Base-by-base conservation (phyloP, 2,888 invertebrate species). In the Andrena trimmerana region DNA sequence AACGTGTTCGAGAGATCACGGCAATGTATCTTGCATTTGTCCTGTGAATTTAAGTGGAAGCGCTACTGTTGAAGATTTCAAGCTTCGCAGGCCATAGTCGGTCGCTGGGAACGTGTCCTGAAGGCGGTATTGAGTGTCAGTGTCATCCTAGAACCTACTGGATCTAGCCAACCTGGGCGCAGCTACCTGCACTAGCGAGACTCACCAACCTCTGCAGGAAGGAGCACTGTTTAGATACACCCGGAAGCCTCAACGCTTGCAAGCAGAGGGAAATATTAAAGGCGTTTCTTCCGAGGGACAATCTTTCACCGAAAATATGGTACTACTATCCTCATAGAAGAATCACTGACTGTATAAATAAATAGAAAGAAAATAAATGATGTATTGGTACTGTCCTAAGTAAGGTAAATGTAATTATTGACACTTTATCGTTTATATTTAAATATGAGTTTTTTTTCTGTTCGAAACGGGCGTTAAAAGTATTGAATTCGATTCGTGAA, bases 141-240 rank as follows among this genome's bases (percentile, higher is more conserved):
- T 63, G 80, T 68, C 62, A 81, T 72, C 80, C 80, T 79, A 81
- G 80, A 81, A 79, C 66, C 42, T 4, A 29, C 42, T 57, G 57
- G 68, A 13, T 8, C 36, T 65, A 66, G 36, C 6, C 20, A 24
- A 57, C 24, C 33, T 20, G 8, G 29, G 16, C 29, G 31, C 48
- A 48, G 66, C 75, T 81, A 70, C 70, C 74, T 81, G 75, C 66
- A 13, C 63, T 42, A 59, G 27, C 24, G 59, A 77, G 81, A 81
- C 48, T 66, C 68, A 50, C 50, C 62, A 20, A 33, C 31, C 70
- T 6, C 50, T 16, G 29, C 27, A 1, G 31, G 48, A 52, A 31
- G 60, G 42, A 52, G 33, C 50, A 33, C 70, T 68, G 69, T 74
- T 78, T 73, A 42, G 4, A 16, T 42, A 67, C 76, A n/a, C 42